A percentile compares a stretch with the other conserved stretches of the same genome.
phyloP scores from a whole-genome alignment of 2,113 vertebrate species.

The Nicator chloris region DNA sequence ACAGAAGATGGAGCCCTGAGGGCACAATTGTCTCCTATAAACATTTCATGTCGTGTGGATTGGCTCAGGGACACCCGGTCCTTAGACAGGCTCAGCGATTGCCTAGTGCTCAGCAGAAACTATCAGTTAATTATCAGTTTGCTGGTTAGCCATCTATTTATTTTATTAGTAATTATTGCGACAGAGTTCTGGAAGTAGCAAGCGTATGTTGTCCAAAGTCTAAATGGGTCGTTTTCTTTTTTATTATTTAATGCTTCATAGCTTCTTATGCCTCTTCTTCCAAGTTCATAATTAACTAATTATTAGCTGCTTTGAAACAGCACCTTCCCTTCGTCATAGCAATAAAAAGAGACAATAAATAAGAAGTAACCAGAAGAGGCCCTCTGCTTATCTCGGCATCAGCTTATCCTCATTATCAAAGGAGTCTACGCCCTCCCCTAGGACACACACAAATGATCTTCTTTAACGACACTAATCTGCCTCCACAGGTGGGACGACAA shows the following conservation, averaged over 20 bases:
- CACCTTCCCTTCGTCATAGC: conserved; percentile 75
- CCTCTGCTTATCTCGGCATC: conserved; percentile 76
- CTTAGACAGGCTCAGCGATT: conserved; percentile 61
- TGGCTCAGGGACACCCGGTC: conserved; percentile 74
- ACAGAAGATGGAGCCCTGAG: conserved; percentile 80
- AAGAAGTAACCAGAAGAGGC: conserved; percentile 74
- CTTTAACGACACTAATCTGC: conserved; percentile 72
- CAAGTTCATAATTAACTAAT: conserved; percentile 88
- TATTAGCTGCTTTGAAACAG: conserved; percentile 80
- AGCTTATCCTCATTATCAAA: conserved; percentile 84
- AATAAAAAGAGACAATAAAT: conserved; percentile 83
- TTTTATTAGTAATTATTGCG: conserved; percentile 88
- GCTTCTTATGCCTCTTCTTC: conserved; percentile 71
- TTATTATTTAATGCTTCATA: conserved; percentile 77
- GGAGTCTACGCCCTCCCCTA: conserved; percentile 57
- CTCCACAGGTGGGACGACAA: conserved; percentile 68
- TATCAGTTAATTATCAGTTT: conserved; percentile 87
- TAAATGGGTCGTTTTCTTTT: conserved; percentile 68
- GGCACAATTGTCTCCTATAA: conserved; percentile 84
- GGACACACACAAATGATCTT: conserved; percentile 58
- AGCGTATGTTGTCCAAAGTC: conserved; percentile 80
- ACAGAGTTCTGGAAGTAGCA: conserved; percentile 73
- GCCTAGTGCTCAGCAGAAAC: conserved; percentile 78
- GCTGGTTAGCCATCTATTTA: conserved; percentile 86
- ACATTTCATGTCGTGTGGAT: conserved; percentile 80